Evolutionary conservation across 2,797 vertebrate species (phyloP).

Genomic region (Hybognathus amarus): DNA sequence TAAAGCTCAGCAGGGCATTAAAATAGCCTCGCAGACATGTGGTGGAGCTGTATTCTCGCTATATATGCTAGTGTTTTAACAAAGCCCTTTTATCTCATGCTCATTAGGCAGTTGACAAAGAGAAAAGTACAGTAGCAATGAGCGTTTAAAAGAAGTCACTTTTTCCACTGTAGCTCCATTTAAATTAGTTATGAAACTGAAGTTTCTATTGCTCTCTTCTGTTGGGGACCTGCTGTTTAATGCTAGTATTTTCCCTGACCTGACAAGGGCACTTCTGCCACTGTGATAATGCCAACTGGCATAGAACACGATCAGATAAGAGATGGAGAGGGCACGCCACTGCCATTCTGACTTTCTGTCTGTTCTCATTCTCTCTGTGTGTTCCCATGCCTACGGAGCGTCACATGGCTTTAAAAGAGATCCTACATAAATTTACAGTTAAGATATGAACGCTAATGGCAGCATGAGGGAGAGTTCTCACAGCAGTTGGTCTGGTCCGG

Average conservation of each 20-base stretch:
- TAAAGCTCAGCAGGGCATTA: constrained; percentile 46
- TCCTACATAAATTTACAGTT: constrained; percentile 43
- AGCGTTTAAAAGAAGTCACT: neutral
- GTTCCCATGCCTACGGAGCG: constrained; percentile 23
- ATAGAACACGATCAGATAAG: constrained; percentile 48
- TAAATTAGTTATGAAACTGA: constrained; percentile 38
- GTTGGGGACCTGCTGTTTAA: constrained; percentile 43
- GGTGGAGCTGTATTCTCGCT: constrained; percentile 39
- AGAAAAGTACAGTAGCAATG: constrained; percentile 41
- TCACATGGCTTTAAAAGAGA: constrained; percentile 35
- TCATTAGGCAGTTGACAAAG: constrained; percentile 46
- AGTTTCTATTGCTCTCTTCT: constrained; percentile 38
- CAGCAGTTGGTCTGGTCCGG: constrained; percentile 48
- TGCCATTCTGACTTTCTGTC: constrained; percentile 33
- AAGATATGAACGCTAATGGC: constrained; percentile 44
- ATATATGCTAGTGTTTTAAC: constrained; percentile 42
- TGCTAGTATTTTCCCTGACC: constrained; percentile 31
- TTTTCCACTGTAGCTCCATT: constrained; percentile 26
- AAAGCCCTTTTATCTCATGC: constrained; percentile 50
- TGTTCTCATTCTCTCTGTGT: constrained; percentile 14
- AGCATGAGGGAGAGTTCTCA: constrained; percentile 40
- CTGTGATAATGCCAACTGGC: constrained; percentile 45
- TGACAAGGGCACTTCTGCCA: constrained; percentile 43
- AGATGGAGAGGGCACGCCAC: constrained; percentile 21
- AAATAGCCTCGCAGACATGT: constrained; percentile 33